Percentiles rank a stretch among this genome's conserved stretches.
phyloP scores from a whole-genome alignment of 2,888 invertebrate genomes.

The Phaedon cochleariae region DNA sequence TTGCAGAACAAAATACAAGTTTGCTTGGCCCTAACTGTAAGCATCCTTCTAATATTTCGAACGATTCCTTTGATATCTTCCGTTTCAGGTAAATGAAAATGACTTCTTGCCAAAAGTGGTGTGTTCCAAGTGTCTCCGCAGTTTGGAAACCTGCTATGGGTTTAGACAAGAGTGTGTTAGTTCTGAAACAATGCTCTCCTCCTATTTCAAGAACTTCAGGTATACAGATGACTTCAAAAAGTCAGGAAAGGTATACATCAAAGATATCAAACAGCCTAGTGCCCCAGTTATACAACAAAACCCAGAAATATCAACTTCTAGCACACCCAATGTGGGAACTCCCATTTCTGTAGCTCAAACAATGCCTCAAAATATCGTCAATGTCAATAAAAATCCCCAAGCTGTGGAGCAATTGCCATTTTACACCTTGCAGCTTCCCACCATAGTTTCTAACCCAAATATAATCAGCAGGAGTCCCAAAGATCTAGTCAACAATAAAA shows the following conservation, averaged over 20 bases:
- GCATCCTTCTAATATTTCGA: conserved; percentile 33
- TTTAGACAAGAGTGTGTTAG: conserved; percentile 72
- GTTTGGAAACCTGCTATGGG: conserved; percentile 69
- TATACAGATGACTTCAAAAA: conserved; percentile 70
- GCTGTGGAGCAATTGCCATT: conserved; percentile 38
- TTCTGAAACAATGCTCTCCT: conserved; percentile 73
- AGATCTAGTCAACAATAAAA: conserved; percentile 22
- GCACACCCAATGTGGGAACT: conserved; percentile 23
- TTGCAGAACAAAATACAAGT: conserved; percentile 72
- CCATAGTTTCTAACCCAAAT: conserved; percentile 45
- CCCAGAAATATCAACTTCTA: conserved; percentile 32
- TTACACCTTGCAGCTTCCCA: conserved; percentile 53
- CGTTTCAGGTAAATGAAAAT: conserved; percentile 69
- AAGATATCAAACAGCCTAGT: conserved; percentile 59
- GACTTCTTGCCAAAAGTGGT: conserved; percentile 76
- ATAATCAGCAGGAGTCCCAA: conserved; percentile 36
- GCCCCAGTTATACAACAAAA: conserved; percentile 21
- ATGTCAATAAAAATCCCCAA: conserved; percentile 29
- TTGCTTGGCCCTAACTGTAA: conserved; percentile 71
- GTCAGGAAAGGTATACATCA: conserved; percentile 71
- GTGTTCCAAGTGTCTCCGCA: conserved; percentile 70
- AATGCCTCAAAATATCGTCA: conserved; percentile 24
- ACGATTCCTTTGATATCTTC: conserved; percentile 12
- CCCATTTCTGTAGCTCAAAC: conserved; percentile 18
- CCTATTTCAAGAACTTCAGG: conserved; percentile 70